Conservation (phyloP, 2,113 vertebrate genomes). For the Grallaria varia region DNA sequence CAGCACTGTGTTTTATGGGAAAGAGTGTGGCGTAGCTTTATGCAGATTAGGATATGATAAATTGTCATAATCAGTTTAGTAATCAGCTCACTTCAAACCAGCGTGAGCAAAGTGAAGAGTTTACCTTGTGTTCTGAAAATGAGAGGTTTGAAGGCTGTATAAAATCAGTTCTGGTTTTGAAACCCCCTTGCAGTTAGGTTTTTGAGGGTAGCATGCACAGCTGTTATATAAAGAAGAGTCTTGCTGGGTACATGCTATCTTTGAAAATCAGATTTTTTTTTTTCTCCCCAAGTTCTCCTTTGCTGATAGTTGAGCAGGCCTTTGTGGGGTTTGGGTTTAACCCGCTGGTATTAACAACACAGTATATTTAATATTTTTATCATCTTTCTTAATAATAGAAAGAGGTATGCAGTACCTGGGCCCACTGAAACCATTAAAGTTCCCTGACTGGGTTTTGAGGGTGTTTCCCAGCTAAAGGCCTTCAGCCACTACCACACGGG, state of each 20-base stretch:
- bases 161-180: not conserved
- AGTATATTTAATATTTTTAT: not conserved
- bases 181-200: not conserved
- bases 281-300: not conserved
- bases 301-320: not conserved
- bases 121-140: not conserved
- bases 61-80: no score
- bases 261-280: not conserved
- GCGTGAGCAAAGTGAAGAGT: not conserved
- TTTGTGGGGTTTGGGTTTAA: not conserved
- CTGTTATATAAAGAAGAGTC: not conserved
- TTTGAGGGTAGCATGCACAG: not conserved
- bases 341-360: not conserved
- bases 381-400: not conserved
- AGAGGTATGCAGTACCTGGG: not conserved
- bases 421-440: not conserved
- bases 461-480: not conserved
- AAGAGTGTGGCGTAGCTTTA: not conserved
- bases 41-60: not conserved
- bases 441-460: not conserved
- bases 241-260: accelerated
- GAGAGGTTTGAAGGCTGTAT: not conserved
- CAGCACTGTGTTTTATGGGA: not conserved
- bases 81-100: not conserved
- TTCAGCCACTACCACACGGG: not conserved